phyloP scores from a whole-genome alignment of 2,113 vertebrate genomes.

The Melanostigma gelatinosum region DNA sequence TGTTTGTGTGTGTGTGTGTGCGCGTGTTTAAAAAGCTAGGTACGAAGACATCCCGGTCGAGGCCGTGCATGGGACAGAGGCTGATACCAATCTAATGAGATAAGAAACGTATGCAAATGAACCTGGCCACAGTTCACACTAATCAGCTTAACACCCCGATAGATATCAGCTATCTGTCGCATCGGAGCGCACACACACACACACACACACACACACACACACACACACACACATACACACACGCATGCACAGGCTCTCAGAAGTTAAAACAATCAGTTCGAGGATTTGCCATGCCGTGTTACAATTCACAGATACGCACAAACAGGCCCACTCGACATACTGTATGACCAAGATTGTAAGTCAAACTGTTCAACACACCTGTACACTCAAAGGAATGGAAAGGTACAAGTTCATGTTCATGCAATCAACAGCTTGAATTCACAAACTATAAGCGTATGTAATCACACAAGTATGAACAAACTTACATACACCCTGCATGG shows the following conservation, averaged over 20 bases:
- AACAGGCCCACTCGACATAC: conserved; percentile 17
- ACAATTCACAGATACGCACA: conserved; percentile 52
- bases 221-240: conserved; percentile 8
- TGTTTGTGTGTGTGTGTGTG: conserved; percentile 20
- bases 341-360: background rate
- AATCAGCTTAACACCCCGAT: conserved; percentile 85
- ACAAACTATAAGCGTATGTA: background rate
- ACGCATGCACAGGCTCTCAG: conserved; percentile 33
- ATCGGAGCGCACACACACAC: conserved; percentile 33
- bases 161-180: conserved; percentile 83
- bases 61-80: conserved; percentile 78
- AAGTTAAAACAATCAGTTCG: conserved; percentile 66
- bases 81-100: conserved; percentile 86
- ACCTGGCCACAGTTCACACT: conserved; percentile 82
- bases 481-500: background rate
- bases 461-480: background rate
- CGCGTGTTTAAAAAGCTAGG: conserved; percentile 48
- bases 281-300: conserved; percentile 55
- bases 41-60: conserved; percentile 77
- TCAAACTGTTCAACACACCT: conserved; percentile 41
- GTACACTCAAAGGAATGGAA: conserved; percentile 14
- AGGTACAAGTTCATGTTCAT: background rate
- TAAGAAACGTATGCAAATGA: conserved; percentile 86
- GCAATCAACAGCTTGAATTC: conserved; percentile 11
- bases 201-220: conserved; percentile 14